Percentiles rank a stretch among this genome's conserved stretches.
These are phyloP conservation scores for Elgaria multicarinata DNA, from an alignment of 2,113 vertebrate species.

Conservation along the genomic window DNA sequence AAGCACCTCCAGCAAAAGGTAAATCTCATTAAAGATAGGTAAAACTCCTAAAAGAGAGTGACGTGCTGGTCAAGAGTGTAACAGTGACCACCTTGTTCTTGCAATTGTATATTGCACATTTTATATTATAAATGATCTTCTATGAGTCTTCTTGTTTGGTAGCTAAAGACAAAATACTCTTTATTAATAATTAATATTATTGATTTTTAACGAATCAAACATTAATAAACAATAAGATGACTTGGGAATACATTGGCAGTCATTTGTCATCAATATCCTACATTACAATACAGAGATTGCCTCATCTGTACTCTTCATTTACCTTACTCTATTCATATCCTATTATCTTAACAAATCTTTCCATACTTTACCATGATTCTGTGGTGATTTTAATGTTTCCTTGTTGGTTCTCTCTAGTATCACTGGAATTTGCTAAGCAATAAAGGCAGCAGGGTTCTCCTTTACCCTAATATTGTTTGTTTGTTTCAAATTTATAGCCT, in stretches of 20 bases:
- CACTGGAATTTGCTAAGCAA: background rate
- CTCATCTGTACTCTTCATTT: no score
- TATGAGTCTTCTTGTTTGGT: background rate
- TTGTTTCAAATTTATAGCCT: background rate
- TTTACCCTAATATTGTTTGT: background rate
- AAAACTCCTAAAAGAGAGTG: constrained; percentile 25
- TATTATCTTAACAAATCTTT: no score
- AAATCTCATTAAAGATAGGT: constrained; percentile 54
- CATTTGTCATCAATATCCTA: no score
- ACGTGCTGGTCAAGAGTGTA: background rate
- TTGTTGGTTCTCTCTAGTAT: background rate
- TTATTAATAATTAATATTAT: no score
- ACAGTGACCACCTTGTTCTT: background rate
- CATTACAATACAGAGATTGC: no score
- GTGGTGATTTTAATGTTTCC: no score
- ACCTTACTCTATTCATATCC: no score
- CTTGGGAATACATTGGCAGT: no score
- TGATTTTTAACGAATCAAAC: no score
- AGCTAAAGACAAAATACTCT: background rate
- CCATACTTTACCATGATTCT: no score
- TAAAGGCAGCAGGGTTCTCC: background rate
- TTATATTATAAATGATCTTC: background rate
- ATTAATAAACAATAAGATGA: no score
- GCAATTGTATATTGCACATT: background rate
- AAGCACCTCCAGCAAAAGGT: constrained; percentile 58